phyloP scores from a whole-genome alignment of 2,888 invertebrate genomes.

The Baronia brevicornis region DNA sequence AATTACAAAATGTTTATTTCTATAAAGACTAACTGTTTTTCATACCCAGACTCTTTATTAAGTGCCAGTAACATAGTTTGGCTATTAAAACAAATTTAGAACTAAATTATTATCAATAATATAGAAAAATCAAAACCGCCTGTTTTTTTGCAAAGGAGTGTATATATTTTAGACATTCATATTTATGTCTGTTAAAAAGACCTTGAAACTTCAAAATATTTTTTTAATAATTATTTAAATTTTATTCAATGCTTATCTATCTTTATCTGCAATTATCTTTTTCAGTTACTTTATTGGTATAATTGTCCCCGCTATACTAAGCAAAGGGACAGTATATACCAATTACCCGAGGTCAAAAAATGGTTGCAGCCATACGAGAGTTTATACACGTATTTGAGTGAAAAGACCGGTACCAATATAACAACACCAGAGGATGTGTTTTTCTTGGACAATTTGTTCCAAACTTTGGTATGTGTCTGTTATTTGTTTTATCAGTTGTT shows the following conservation, averaged over 20 bases:
- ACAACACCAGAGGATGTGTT: conserved; percentile 59
- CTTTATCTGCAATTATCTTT: conserved; percentile 16
- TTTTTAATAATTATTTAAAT: no score
- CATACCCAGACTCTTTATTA: no score
- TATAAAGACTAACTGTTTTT: no score
- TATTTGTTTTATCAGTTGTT: neutral
- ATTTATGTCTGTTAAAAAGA: no score
- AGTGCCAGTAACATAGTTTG: no score
- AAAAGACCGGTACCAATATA: conserved; percentile 50
- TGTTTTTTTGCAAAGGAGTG: no score
- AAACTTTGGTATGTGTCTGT: conserved; percentile 51
- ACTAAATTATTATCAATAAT: no score
- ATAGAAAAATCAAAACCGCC: no score
- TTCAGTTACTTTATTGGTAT: conserved; percentile 66
- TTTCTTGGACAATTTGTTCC: conserved; percentile 62
- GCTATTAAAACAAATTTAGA: no score
- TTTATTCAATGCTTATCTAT: conserved; percentile 7
- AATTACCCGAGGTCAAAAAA: conserved; percentile 39
- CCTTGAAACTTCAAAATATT: no score
- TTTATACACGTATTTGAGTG: conserved; percentile 39
- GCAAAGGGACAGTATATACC: conserved; percentile 41
- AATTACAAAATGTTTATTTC: no score
- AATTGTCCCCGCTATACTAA: conserved; percentile 55
- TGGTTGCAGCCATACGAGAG: conserved; percentile 40
- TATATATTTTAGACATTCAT: no score